Evolutionary conservation across 1,140 invertebrate species (phyloP), one percentile per base, ranked within the genome.

Genomic region (Bombus superbus): DNA sequence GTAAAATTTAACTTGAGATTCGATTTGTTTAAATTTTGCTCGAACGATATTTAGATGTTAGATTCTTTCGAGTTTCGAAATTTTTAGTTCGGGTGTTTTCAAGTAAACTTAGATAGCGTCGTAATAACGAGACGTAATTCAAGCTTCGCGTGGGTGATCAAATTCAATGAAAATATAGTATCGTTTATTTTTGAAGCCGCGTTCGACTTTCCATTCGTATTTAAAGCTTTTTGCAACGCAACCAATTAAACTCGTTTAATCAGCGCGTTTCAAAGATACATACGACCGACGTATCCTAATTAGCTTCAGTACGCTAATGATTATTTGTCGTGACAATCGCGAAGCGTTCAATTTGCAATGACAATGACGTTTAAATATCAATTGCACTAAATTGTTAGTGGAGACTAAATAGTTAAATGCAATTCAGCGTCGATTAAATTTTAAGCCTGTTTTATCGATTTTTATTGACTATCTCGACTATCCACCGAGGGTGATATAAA

Each of bases 201-300:
- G 68, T 38, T 72, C 44, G 53, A 84, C 35, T 77, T 83, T 69
- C 22, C n/a, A 53, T 69, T 78, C n/a, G 15, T 59, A 59, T 59
- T 44, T 28, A 4, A 44, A 28, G n/a, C 15, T n/a, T 28, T 22
- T 40, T 15, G 1, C 13, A 8, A 53, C 15, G 6, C 10, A 3
- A 11, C 1, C 15, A 13, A 28, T 40, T n/a, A 57, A 18, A 59
- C 28, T 0, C 28, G 10, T 71, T 71, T 42, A 44, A 69, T 6
- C 44, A 62, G 6, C 18, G 28, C 28, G 32, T 59, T 57, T 77
- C 32, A n/a, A 68, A 9, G 15, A 15, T 64, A 15, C 32, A 32
- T 11, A 3, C 40, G 4, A 32, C 53, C 11, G 25, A 35, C n/a
- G 1, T n/a, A 10, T n/a, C 10, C 18, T 57, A 38, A 84, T 71